Conservation (phyloP, 2,113 vertebrate species). For the Pheucticus melanocephalus region DNA sequence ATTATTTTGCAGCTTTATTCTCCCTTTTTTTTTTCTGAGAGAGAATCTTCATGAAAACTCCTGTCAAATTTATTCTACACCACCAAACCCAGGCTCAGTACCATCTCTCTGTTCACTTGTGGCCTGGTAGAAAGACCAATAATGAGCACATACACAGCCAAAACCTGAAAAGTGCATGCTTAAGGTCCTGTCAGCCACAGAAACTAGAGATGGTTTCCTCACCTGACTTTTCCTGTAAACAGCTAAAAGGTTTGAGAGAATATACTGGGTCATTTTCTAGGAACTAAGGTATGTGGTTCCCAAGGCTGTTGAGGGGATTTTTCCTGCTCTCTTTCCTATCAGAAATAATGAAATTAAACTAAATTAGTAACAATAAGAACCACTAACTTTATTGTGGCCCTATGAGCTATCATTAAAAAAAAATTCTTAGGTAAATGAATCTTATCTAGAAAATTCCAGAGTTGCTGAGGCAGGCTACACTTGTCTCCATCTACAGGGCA, state of each 20-base stretch:
- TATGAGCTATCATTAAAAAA: background rate
- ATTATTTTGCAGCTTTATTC: background rate
- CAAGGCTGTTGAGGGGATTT: background rate
- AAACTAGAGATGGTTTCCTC: background rate
- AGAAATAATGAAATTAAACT: background rate
- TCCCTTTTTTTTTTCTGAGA: background rate
- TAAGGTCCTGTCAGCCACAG: background rate
- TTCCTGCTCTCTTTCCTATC: background rate
- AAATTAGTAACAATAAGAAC: background rate
- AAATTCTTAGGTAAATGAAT: background rate
- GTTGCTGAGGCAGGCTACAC: background rate
- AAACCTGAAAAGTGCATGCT: background rate
- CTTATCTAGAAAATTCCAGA: background rate
- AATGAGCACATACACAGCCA: background rate
- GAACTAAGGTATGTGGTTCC: background rate
- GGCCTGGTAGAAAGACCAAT: background rate
- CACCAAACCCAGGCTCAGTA: background rate
- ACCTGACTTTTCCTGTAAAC: background rate
- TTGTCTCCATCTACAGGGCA: background rate
- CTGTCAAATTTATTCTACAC: background rate
- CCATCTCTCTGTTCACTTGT: background rate
- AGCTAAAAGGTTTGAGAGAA: background rate
- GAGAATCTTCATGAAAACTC: background rate
- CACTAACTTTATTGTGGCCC: background rate
- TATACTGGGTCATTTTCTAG: background rate